These are phyloP conservation scores for Frieseomelitta varia DNA, from an alignment of 1,140 invertebrate genomes.

Conservation along the genomic window DNA sequence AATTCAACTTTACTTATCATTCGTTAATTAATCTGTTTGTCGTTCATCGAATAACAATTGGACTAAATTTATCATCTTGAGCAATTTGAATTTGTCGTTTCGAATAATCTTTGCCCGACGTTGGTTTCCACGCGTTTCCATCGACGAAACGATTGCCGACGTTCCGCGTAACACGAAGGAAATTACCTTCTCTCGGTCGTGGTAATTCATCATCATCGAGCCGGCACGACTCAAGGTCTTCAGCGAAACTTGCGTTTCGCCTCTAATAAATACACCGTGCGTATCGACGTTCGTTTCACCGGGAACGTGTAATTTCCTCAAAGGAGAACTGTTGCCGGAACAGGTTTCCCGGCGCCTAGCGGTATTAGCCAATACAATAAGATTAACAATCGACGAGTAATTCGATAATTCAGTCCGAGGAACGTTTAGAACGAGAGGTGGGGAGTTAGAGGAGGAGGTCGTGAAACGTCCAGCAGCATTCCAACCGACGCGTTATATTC, in stretches of 20 bases:
- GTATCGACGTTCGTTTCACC: conserved; percentile 5
- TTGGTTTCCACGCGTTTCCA: background rate
- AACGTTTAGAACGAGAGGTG: background rate
- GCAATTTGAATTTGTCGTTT: too few relatives aligned
- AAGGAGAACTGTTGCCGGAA: conserved; percentile 19
- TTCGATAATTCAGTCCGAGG: background rate
- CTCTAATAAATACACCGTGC: conserved; percentile 16
- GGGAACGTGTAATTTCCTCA: conserved; percentile 16
- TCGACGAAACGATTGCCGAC: background rate
- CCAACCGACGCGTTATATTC: background rate
- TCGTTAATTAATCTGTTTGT: too few relatives aligned
- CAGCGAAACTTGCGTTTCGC: conserved; percentile 15
- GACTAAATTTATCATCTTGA: too few relatives aligned
- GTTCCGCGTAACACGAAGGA: background rate
- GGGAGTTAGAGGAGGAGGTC: background rate
- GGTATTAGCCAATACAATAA: conserved; percentile 14
- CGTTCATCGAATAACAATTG: too few relatives aligned
- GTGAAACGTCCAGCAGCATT: background rate
- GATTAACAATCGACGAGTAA: conserved; percentile 12
- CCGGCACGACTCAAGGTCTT: conserved; percentile 3
- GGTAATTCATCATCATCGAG: conserved; percentile 15
- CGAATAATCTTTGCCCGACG: too few relatives aligned
- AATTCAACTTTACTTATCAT: too few relatives aligned
- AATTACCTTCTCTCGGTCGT: conserved; percentile 1
- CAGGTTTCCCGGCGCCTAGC: conserved; percentile 21